Evolutionary conservation across 2,888 invertebrate species (phyloP), one percentile per base, ranked within the genome.

Genomic region (Harpalus rubripes): DNA sequence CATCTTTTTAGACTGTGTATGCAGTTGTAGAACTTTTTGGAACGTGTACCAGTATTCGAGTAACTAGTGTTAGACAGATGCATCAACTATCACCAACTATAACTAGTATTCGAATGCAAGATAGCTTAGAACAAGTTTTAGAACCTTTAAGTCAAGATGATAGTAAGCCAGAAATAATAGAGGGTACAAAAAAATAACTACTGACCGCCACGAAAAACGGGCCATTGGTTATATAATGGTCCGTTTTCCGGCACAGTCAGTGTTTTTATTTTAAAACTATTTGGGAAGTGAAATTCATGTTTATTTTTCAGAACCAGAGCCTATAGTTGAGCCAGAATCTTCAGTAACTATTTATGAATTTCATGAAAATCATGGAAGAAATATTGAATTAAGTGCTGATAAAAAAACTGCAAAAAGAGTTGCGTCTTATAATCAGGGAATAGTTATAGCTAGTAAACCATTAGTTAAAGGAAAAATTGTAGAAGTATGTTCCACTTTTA

Each of bases 21-120:
- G 97, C 95, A 7, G 95, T 97, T 1, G 94, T 97, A 87, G 98
- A 98, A 89, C 91, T 98, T 74, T 95, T 94, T 88, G 98, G 98
- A 0, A 93, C 94, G 32, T 95, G 96, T 0, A 94, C 95, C 86
- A 95, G 95, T 80, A 94, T 98, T 5, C 94, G 95, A 87, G 95
- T 97, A 0, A 95, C 96, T 0, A 94, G 95, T 81, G 92, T 93
- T 32, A 94, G 93, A 88, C 93, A 93, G 8, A 91, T 92, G 16
- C 91, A 91, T 0, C 92, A 91, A 0, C 87, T 92, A 81, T 90
- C 92, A 4, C 92, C 92, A 1, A 87, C 88, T 80, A 90, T 92
- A 82, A 92, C 92, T 32, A 92, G 91, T 87, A 89, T 92, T 16
- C 90, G 92, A 84, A 88, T 92, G 78, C 94, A 94, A 88, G 94